Evolutionary conservation across 2,113 vertebrate genomes (phyloP).

Genomic region (Syngnathus typhle): DNA sequence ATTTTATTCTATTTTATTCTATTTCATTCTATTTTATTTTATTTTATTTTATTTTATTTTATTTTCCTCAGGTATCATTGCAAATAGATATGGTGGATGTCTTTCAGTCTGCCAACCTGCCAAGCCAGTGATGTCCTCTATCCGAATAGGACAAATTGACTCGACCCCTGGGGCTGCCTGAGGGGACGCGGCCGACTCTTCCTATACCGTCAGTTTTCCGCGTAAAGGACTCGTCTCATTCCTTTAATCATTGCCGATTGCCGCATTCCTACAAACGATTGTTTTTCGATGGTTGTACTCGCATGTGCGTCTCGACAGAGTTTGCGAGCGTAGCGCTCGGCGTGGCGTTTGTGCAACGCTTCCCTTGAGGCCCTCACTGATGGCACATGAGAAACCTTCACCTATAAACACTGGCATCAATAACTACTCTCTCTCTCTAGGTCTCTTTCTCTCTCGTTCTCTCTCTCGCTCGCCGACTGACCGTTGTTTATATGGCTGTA

Average conservation of each 20-base stretch:
- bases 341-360: slow-evolving; percentile 44
- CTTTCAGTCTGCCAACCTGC: slow-evolving; percentile 15
- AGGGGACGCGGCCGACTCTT: slow-evolving; percentile 41
- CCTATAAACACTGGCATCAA: slow-evolving; percentile 67
- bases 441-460: slow-evolving; percentile 18
- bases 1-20: no score
- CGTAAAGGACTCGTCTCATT: slow-evolving; percentile 22
- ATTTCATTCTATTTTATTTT: no score
- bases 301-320: slow-evolving; percentile 9
- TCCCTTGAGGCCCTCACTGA: slow-evolving; percentile 50
- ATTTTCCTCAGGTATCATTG: slow-evolving; percentile 1
- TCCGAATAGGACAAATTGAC: slow-evolving; percentile 45
- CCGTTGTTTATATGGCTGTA: slow-evolving; percentile 70
- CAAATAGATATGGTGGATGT: slow-evolving; percentile 9
- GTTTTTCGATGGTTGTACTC: not conserved
- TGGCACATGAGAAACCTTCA: slow-evolving; percentile 51
- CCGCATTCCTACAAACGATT: no score
- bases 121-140: slow-evolving; percentile 44
- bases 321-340: no score
- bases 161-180: slow-evolving; percentile 32
- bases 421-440: slow-evolving; percentile 34
- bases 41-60: no score
- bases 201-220: slow-evolving; percentile 38
- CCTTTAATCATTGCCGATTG: not conserved
- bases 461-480: slow-evolving; percentile 25